Evolutionary conservation across 2,797 vertebrate species (phyloP).

Genomic region (Muscicapa comitata): DNA sequence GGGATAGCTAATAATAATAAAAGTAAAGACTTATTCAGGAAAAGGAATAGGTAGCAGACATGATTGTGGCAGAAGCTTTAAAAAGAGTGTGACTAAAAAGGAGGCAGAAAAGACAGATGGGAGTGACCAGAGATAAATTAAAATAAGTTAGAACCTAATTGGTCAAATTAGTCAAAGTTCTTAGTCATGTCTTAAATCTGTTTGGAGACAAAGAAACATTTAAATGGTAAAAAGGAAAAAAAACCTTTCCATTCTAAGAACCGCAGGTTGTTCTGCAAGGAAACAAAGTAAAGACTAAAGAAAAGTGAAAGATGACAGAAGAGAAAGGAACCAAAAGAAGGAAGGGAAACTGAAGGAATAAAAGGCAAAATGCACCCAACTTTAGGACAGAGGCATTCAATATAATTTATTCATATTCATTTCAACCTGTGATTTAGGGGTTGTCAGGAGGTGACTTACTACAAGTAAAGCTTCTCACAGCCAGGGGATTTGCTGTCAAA

Average conservation of each 20-base stretch:
- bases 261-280: neutral
- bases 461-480: neutral
- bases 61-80: neutral
- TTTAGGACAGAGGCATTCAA: neutral
- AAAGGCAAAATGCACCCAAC: neutral
- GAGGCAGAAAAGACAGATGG: neutral
- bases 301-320: neutral
- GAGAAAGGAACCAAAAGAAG: neutral
- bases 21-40: neutral
- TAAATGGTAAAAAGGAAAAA: neutral
- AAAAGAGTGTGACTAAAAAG: neutral
- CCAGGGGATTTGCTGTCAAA: constrained; percentile 17
- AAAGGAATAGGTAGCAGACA: neutral
- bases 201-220: neutral
- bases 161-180: neutral
- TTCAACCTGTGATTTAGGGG: neutral
- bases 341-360: neutral
- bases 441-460: constrained; percentile 14
- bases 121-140: neutral
- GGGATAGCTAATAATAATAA: neutral
- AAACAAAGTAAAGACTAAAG: neutral
- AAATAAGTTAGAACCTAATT: neutral
- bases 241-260: neutral
- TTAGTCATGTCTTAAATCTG: neutral
- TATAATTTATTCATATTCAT: constrained; percentile 16